These are phyloP conservation scores for Cinara cedri DNA, from an alignment of 2,888 invertebrate genomes.

Conservation along the genomic window DNA sequence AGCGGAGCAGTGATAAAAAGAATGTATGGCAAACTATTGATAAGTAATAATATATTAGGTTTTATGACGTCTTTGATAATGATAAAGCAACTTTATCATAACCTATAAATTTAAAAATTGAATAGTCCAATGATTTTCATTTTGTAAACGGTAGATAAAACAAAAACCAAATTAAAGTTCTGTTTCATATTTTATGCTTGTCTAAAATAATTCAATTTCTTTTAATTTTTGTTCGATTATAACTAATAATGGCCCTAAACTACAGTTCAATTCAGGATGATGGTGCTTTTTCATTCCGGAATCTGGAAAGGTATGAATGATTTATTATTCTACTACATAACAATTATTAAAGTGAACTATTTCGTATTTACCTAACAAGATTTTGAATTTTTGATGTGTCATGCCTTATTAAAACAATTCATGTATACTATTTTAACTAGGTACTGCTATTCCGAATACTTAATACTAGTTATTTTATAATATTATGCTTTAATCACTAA, in stretches of 20 bases:
- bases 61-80: constrained; percentile 19
- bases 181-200: not conserved
- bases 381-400: not conserved
- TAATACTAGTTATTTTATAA: too few species aligned
- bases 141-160: not conserved
- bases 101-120: constrained; percentile 11
- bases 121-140: constrained; percentile 39
- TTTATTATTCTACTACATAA: not conserved
- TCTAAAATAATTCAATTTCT: not conserved
- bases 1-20: too few species aligned
- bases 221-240: not conserved
- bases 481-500: too few species aligned
- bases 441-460: too few species aligned
- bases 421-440: not conserved
- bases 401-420: not conserved
- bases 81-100: constrained; percentile 46
- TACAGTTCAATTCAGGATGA: constrained; percentile 31
- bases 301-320: constrained; percentile 44
- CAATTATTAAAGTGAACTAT: not conserved
- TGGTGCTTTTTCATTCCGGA: constrained; percentile 45
- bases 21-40: too few species aligned
- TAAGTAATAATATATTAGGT: too few species aligned
- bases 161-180: not conserved
- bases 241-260: constrained; percentile 40
- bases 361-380: not conserved